Base-by-base conservation (phyloP, 1,140 invertebrate species). In the Amphibalanus amphitrite region DNA sequence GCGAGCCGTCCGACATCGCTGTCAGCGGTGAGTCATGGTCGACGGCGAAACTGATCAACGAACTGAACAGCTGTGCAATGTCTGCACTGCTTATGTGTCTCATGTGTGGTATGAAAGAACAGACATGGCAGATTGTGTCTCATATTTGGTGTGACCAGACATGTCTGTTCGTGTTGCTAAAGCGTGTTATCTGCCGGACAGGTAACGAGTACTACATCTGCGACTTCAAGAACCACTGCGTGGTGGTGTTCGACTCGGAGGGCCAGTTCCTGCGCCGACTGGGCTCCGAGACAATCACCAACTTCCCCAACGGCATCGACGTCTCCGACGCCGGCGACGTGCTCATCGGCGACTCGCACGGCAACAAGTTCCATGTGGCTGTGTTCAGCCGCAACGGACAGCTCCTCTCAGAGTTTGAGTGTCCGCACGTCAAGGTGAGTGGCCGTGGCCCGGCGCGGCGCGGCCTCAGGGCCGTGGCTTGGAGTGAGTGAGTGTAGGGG, bases 201-300 rank as follows among this genome's bases (percentile, higher is more conserved):
- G 64, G 90, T 73, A 92, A 93, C 77, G 92, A 96, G 80, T 97
- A 93, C 82, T 98, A 93, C 82, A 92, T 97, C 29, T 97, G 95
- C 80, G 95, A 98, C 81, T 98, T 97, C 80, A 97, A 97, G 82
- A 94, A 93, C 71, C 95, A 97, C 80, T 96, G 93, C 80, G 93
- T 98, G 26, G 92, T 94, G 47, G 94, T 97, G 28, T 97, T 96
- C 81, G 90, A 89, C 78, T 91, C 95, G 78, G 89, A 92, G 71
- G 95, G 95, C 72, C 86, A 87, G 71, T 97, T 93, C 81, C 80
- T 95, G 73, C 88, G 93, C 74, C 89, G 93, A 74, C 96, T 97
- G 82, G 95, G 94, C 70, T 91, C 89, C 82, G 93, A 97, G 81
- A 93, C 89, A 79, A 87, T 97, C 75, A 97, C 94, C 75, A 96